Evolutionary conservation across 1,140 invertebrate genomes (phyloP).

Genomic region (Drosophila orosa): DNA sequence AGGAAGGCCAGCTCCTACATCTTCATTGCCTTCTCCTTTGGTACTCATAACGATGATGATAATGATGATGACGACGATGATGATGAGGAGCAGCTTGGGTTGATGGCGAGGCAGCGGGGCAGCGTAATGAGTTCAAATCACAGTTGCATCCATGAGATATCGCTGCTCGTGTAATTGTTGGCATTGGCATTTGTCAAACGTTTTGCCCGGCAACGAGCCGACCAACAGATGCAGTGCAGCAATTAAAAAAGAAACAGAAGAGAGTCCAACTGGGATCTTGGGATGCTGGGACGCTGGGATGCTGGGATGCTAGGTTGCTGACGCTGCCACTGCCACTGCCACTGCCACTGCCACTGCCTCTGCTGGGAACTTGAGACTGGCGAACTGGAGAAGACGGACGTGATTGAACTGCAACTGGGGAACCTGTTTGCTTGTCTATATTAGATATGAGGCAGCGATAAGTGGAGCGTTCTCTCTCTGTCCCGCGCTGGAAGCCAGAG

Average conservation of each 20-base stretch:
- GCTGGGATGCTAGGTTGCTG: conserved; percentile 26
- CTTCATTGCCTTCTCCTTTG: conserved; percentile 36
- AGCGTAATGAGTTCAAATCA: conserved; percentile 77
- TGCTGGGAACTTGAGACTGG: conserved; percentile 41
- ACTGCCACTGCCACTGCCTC: neutral
- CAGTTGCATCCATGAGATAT: conserved; percentile 57
- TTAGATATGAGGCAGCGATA: conserved; percentile 82
- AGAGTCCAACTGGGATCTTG: conserved; percentile 49
- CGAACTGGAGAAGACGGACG: conserved; percentile 49
- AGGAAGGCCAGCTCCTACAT: conserved; percentile 11
- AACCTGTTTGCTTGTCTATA: conserved; percentile 82
- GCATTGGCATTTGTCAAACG: conserved; percentile 80
- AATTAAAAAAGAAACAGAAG: conserved; percentile 64
- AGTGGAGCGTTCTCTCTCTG: conserved; percentile 71
- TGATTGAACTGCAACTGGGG: conserved; percentile 77
- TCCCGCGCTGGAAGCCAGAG: conserved; percentile 46
- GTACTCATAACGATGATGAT: conserved; percentile 26
- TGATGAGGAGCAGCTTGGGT: conserved; percentile 5
- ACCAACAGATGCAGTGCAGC: conserved; percentile 72
- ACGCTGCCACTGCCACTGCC: conserved; percentile 1
- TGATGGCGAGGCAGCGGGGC: conserved; percentile 39
- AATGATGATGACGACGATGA: conserved; percentile 28
- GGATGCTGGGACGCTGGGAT: conserved; percentile 30
- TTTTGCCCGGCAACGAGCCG: conserved; percentile 53
- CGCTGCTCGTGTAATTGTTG: conserved; percentile 75